Base-by-base conservation (phyloP, 2,888 invertebrate genomes). In the Carpatolechia fugitivella region DNA sequence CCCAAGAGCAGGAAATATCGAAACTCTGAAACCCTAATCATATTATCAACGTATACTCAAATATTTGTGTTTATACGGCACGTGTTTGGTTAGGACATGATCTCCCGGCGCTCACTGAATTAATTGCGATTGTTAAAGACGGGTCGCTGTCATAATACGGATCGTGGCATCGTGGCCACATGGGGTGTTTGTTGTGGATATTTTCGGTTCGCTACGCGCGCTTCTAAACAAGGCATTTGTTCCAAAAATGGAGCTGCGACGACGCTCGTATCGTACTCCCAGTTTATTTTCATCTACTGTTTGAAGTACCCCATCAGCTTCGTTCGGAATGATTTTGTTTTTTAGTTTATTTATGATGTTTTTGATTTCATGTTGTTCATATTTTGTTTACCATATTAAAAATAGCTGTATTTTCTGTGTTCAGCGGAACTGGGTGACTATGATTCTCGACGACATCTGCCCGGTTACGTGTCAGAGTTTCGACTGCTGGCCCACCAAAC, bases 341-440 rank as follows among this genome's bases (percentile, higher is more conserved):
- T 66, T 63, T 64, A 59, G 57, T 57, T 74, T 76, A 72, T 72
- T 67, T 63, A 52, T 58, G 63, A 58, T 63, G 59, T 57, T 61
- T 59, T 60, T 52, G 58, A 56, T 41, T 56, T 57, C 56, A 41
- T 56, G 55, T 54, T 20, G 29, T 40, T 41, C 10, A 16, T 5
- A 14, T 36, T 38, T 50, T n/a, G n/a, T n/a, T n/a, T n/a, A n/a
- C n/a, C n/a, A n/a, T n/a, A n/a, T n/a, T n/a, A n/a, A n/a, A n/a
- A 40, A 38, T 11, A 52, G 35, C 20, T 11, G 30, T 36, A 36
- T 56, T 62, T 40, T 56, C 56, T 55, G 58, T 59, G 30, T 62
- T 40, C 90, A 98, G 98, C 98, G 74, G 98, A 99, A 91, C 91
- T 98, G 59, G 98, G 98, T 1, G 98, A 98, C 91, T 98, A 95